Percentiles rank a stretch among this genome's conserved stretches.
Evolutionary conservation across 2,888 invertebrate species (phyloP).

Genomic region (Drosophila picticornis): DNA sequence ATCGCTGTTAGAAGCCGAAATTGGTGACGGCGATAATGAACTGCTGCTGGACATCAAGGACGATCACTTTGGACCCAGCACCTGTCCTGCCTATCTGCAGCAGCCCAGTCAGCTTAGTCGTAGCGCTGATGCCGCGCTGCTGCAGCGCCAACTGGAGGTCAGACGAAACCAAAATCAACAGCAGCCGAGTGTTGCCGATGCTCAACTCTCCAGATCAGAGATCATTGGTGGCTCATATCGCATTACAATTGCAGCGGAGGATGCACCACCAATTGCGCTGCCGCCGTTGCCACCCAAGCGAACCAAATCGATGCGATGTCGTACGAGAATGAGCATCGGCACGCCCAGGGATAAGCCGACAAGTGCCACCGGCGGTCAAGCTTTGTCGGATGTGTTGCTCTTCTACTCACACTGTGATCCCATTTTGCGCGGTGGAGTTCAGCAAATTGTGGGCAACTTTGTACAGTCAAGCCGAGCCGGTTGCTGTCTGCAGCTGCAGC

Average conservation of each 20-base stretch:
- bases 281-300: slow-evolving; percentile 79
- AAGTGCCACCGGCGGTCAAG: slow-evolving; percentile 39
- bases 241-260: slow-evolving; percentile 69
- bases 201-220: slow-evolving; percentile 82
- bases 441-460: slow-evolving; percentile 84
- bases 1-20: slow-evolving; percentile 25
- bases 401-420: slow-evolving; percentile 84
- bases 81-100: slow-evolving; percentile 76
- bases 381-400: slow-evolving; percentile 82
- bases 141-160: slow-evolving; percentile 56
- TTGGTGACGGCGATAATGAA: slow-evolving; percentile 77
- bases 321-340: slow-evolving; percentile 9
- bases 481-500: slow-evolving; percentile 56
- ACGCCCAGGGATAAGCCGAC: slow-evolving; percentile 5
- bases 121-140: slow-evolving; percentile 81
- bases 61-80: slow-evolving; percentile 88
- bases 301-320: slow-evolving; percentile 80
- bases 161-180: slow-evolving; percentile 15
- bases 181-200: slow-evolving; percentile 39
- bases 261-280: slow-evolving; percentile 69
- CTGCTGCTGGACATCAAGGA: slow-evolving; percentile 87
- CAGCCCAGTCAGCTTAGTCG: slow-evolving; percentile 74
- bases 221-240: slow-evolving; percentile 73
- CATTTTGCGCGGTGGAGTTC: slow-evolving; percentile 84
- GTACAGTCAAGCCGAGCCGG: slow-evolving; percentile 74